Percentiles rank a stretch among this genome's conserved stretches.
These are phyloP conservation scores for Sericinus montela DNA, from an alignment of 2,888 invertebrate genomes.

Conservation along the genomic window DNA sequence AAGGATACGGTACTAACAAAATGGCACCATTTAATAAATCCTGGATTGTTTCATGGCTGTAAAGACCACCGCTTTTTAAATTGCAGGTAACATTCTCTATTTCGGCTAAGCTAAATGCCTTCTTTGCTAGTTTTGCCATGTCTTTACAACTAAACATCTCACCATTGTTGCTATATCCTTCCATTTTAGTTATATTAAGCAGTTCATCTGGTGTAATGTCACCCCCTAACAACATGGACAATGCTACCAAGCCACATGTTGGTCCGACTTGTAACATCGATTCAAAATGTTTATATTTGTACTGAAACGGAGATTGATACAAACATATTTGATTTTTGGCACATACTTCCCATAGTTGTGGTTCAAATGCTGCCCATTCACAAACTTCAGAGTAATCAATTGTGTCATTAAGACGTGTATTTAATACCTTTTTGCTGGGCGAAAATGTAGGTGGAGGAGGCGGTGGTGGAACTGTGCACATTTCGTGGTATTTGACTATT, in stretches of 20 bases:
- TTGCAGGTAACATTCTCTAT: slow-evolving; percentile 50
- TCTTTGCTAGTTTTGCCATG: slow-evolving; percentile 81
- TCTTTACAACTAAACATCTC: slow-evolving; percentile 92
- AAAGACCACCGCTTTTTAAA: slow-evolving; percentile 61
- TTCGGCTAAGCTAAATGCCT: slow-evolving; percentile 71
- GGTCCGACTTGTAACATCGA: slow-evolving; percentile 79
- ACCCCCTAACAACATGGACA: slow-evolving; percentile 86
- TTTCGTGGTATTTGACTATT: slow-evolving; percentile 27
- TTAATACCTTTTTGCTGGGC: slow-evolving; percentile 21
- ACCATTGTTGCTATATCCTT: slow-evolving; percentile 88
- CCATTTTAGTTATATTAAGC: slow-evolving; percentile 80
- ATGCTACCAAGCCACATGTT: slow-evolving; percentile 93
- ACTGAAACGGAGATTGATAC: slow-evolving; percentile 65
- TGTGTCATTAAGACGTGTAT: slow-evolving; percentile 22
- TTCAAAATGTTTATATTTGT: slow-evolving; percentile 58
- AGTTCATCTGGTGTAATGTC: slow-evolving; percentile 77
- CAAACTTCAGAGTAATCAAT: slow-evolving; percentile 53
- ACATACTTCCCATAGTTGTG: slow-evolving; percentile 80
- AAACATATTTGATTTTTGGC: slow-evolving; percentile 74
- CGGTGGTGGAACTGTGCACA: slow-evolving; percentile 59
- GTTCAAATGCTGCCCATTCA: slow-evolving; percentile 77
- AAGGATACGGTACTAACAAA: slow-evolving; percentile 83
- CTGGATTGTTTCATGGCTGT: slow-evolving; percentile 67
- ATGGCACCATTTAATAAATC: slow-evolving; percentile 78
- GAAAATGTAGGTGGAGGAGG: slow-evolving; percentile 30